Evolutionary conservation across 2,113 vertebrate species (phyloP).

Genomic region (Tichodroma muraria): DNA sequence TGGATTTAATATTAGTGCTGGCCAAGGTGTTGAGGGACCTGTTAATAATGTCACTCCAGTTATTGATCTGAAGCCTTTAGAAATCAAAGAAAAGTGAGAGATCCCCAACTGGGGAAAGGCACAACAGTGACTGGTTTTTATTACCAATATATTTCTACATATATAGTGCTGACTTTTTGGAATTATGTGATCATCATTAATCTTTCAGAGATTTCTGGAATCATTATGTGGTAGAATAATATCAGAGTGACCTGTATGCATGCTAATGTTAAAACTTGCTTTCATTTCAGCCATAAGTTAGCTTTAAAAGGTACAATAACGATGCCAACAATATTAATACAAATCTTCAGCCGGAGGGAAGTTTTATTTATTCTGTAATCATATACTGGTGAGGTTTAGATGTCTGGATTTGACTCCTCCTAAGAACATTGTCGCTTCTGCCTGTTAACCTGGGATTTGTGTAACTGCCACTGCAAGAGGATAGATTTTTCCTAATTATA

Average conservation of each 20-base stretch:
- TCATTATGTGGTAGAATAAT: slow-evolving; percentile 63
- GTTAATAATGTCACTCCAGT: slow-evolving; percentile 82
- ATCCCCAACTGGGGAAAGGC: slow-evolving; percentile 70
- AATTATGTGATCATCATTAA: slow-evolving; percentile 73
- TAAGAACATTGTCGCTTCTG: not conserved
- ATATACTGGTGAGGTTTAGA: not conserved
- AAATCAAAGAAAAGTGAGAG: slow-evolving; percentile 77
- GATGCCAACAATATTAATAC: not conserved
- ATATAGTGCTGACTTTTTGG: slow-evolving; percentile 66
- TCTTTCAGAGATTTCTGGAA: slow-evolving; percentile 63
- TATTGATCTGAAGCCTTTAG: slow-evolving; percentile 79
- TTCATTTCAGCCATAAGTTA: not conserved
- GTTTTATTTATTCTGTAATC: not conserved
- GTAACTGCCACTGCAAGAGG: not conserved
- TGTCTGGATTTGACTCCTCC: not conserved
- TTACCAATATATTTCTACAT: slow-evolving; percentile 75
- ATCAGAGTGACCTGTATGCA: slow-evolving; percentile 20
- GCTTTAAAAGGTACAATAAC: not conserved
- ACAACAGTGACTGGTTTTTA: slow-evolving; percentile 74
- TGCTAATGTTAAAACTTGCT: slow-evolving; percentile 31
- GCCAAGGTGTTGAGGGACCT: slow-evolving; percentile 79
- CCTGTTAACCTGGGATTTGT: not conserved
- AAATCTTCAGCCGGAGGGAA: not conserved
- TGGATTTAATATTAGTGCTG: slow-evolving; percentile 80
- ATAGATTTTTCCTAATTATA: not conserved